Conservation (phyloP, 2,888 invertebrate genomes). For the Microplitis deprimator region DNA sequence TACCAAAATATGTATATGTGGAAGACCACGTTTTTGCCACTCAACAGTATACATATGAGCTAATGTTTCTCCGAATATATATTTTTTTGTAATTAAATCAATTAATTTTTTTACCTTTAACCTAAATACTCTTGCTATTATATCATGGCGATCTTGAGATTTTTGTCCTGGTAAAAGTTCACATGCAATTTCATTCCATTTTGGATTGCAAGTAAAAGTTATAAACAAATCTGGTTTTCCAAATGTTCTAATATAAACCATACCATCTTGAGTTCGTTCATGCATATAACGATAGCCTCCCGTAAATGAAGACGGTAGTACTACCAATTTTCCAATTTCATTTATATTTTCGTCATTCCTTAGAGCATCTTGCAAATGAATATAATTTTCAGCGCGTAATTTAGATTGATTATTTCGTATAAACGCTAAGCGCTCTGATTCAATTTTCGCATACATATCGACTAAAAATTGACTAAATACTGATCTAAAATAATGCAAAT, state of each 20-base stretch:
- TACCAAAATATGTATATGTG: constrained; percentile 59
- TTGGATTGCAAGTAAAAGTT: background rate
- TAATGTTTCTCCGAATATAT: constrained; percentile 51
- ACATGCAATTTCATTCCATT: constrained; percentile 56
- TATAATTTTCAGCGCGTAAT: constrained; percentile 4
- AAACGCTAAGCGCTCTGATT: constrained; percentile 40
- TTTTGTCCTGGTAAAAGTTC: constrained; percentile 47
- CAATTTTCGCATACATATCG: constrained; percentile 66
- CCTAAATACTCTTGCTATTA: constrained; percentile 53
- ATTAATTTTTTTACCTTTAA: constrained; percentile 48
- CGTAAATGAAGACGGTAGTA: constrained; percentile 57
- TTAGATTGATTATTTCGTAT: background rate
- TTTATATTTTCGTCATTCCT: background rate
- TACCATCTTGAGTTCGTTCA: no score
- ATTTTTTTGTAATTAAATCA: constrained; percentile 48
- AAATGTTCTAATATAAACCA: no score
- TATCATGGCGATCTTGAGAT: constrained; percentile 56
- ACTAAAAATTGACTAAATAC: constrained; percentile 64
- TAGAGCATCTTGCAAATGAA: background rate
- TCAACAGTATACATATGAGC: constrained; percentile 59
- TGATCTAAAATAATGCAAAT: constrained; percentile 52
- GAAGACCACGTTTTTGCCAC: constrained; percentile 58
- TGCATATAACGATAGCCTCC: constrained; percentile 61
- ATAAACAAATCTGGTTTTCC: no score
- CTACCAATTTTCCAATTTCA: constrained; percentile 39